Percentiles rank a stretch among this genome's conserved stretches.
Evolutionary conservation across 2,797 vertebrate species (phyloP).

Genomic region (Streptopelia turtur): DNA sequence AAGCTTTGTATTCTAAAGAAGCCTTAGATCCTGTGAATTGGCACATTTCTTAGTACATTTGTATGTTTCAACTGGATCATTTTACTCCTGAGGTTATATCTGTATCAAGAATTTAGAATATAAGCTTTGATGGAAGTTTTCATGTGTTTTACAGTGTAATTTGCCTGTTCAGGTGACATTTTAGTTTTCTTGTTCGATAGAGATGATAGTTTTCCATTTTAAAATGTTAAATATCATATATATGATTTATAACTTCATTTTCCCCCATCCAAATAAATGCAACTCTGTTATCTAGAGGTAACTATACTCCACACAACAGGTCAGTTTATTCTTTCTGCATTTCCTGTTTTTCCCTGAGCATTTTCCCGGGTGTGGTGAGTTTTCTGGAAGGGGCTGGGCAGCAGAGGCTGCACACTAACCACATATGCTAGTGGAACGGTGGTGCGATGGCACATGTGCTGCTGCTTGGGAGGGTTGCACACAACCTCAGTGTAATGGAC

Average conservation of each 20-base stretch:
- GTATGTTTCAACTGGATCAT: neutral
- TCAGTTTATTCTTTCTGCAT: neutral
- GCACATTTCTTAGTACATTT: neutral
- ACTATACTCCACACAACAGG: fast-evolving
- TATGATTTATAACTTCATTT: neutral
- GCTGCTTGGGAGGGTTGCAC: fast-evolving
- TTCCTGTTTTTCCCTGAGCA: neutral
- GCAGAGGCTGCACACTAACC: neutral
- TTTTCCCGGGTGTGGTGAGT: neutral
- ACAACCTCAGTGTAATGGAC: neutral
- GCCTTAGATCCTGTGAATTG: neutral
- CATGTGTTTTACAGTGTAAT: neutral
- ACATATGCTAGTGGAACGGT: fast-evolving
- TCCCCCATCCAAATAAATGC: neutral
- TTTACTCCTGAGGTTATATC: neutral
- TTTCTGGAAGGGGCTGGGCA: neutral
- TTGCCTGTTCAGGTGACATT: neutral
- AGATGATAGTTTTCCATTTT: neutral
- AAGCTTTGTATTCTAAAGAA: neutral
- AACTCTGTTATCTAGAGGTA: neutral
- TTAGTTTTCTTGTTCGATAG: neutral
- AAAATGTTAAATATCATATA: neutral
- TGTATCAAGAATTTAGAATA: neutral
- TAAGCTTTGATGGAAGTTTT: neutral
- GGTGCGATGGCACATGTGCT: fast-evolving